Evolutionary conservation across 2,797 vertebrate genomes (phyloP).

Genomic region (Urocyon cinereoargenteus): DNA sequence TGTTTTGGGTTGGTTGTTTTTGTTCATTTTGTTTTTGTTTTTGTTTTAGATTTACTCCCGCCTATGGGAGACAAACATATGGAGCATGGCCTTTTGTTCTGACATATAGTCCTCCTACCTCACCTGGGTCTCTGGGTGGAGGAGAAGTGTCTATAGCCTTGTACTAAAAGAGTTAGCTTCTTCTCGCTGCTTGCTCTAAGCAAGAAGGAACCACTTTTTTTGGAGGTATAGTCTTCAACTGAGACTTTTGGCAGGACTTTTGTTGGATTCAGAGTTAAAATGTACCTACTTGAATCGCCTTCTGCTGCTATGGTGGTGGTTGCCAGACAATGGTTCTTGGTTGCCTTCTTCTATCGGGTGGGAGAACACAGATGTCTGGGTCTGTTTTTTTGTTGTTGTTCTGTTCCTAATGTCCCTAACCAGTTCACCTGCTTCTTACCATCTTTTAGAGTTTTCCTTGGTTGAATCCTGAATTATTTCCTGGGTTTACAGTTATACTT

Average conservation of each 20-base stretch:
- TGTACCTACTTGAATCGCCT: neutral
- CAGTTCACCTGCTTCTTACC: neutral
- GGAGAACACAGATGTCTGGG: neutral
- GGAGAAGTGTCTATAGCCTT: neutral
- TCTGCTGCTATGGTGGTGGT: neutral
- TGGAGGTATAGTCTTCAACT: neutral
- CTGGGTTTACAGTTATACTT: neutral
- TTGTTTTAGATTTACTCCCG: neutral
- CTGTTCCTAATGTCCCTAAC: neutral
- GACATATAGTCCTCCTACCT: neutral
- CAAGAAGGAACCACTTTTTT: neutral
- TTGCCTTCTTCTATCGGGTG: neutral
- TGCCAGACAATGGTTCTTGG: neutral
- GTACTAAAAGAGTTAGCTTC: neutral
- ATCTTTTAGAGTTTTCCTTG: neutral
- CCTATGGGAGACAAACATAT: neutral
- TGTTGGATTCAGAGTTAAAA: neutral
- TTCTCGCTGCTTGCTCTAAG: neutral
- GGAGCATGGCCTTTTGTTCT: neutral
- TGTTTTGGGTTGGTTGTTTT: neutral
- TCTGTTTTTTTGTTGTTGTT: neutral
- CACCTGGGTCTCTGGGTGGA: neutral
- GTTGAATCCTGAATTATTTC: neutral
- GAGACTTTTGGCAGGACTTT: neutral
- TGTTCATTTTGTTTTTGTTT: neutral